Percentiles rank a stretch among this genome's conserved stretches.
These are phyloP conservation scores for Eupithecia pulchellata DNA, from an alignment of 2,888 invertebrate species.

Conservation along the genomic window DNA sequence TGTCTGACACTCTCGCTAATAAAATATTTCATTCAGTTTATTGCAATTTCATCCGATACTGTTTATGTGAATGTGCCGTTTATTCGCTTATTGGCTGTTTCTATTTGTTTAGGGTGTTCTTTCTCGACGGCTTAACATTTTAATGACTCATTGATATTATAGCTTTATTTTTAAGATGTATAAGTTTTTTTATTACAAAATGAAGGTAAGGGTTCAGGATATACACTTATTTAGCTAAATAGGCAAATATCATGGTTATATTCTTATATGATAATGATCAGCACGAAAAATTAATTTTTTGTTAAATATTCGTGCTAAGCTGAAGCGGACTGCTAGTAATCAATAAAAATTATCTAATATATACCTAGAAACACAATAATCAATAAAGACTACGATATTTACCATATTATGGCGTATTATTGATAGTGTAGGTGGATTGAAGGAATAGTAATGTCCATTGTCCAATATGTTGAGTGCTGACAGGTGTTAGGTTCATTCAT, in stretches of 20 bases:
- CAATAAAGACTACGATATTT: slow-evolving; percentile 34
- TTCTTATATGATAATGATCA: too few species aligned
- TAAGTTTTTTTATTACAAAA: neutral
- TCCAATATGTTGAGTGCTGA: neutral
- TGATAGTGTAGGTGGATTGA: slow-evolving; percentile 38
- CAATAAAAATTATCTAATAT: too few species aligned
- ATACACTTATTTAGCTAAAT: neutral
- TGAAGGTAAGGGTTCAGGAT: neutral
- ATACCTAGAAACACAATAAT: slow-evolving; percentile 6
- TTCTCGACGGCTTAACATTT: slow-evolving; percentile 7
- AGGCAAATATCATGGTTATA: too few species aligned
- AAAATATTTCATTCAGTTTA: slow-evolving; percentile 45
- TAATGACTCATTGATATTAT: slow-evolving; percentile 12
- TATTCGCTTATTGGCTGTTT: slow-evolving; percentile 12
- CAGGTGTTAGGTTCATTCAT: neutral
- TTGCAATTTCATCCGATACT: slow-evolving; percentile 41
- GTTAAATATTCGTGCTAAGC: too few species aligned
- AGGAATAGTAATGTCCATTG: slow-evolving; percentile 34
- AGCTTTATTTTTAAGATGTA: neutral
- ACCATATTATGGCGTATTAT: slow-evolving; percentile 34
- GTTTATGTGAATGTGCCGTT: slow-evolving; percentile 19
- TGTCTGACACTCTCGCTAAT: slow-evolving; percentile 29
- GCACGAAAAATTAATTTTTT: too few species aligned
- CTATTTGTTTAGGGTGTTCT: slow-evolving; percentile 17
- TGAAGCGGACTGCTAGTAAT: too few species aligned